phyloP scores from a whole-genome alignment of 2,888 invertebrate species.

The Idaea biselata region DNA sequence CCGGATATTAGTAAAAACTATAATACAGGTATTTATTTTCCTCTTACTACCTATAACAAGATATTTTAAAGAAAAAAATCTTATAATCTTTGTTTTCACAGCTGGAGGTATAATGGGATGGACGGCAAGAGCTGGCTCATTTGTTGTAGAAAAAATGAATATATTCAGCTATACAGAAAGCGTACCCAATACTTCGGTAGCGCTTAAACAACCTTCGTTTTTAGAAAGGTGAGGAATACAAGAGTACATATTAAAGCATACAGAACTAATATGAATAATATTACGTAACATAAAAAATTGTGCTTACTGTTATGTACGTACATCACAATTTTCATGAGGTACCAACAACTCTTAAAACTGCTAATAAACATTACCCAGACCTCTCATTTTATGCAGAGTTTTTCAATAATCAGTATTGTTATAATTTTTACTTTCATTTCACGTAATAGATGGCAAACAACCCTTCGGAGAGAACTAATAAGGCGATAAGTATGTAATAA shows the following conservation, averaged over 20 bases:
- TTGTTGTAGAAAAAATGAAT: constrained; percentile 90
- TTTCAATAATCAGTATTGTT: background rate
- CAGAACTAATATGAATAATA: background rate
- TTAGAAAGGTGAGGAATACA: constrained; percentile 62
- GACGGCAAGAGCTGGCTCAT: constrained; percentile 90
- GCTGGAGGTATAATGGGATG: constrained; percentile 84
- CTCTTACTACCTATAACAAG: background rate
- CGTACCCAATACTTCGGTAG: constrained; percentile 66
- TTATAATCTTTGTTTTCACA: constrained; percentile 27
- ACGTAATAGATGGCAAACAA: constrained; percentile 23
- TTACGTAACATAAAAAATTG: background rate
- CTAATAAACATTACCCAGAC: background rate
- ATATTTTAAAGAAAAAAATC: background rate
- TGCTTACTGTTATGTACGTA: background rate
- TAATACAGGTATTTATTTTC: constrained; percentile 49
- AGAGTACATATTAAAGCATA: background rate
- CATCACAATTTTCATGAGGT: too few relatives aligned
- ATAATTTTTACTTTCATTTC: constrained; percentile 10
- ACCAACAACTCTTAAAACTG: background rate
- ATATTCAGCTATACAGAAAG: constrained; percentile 75
- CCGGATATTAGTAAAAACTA: constrained; percentile 56
- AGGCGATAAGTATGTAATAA: constrained; percentile 26
- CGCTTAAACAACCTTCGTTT: constrained; percentile 75
- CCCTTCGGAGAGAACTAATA: constrained; percentile 15
- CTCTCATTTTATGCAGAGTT: background rate